phyloP scores from a whole-genome alignment of 2,797 vertebrate genomes.

The Bucorvus abyssinicus region DNA sequence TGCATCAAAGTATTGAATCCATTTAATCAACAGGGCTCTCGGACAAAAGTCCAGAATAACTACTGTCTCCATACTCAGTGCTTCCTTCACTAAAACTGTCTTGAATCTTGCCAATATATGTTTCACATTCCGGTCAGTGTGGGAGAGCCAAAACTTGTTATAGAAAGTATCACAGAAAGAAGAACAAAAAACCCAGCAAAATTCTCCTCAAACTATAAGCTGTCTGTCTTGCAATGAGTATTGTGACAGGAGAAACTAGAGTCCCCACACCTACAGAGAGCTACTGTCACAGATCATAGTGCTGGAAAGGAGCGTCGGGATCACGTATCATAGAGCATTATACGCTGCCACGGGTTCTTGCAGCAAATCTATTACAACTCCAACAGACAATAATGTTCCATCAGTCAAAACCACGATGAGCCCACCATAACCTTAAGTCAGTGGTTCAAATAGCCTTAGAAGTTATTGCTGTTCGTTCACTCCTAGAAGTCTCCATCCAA shows the following conservation, averaged over 20 bases:
- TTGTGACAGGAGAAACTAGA: background rate
- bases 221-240: background rate
- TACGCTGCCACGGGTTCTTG: background rate
- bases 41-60: background rate
- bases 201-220: background rate
- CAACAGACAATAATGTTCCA: background rate
- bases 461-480: background rate
- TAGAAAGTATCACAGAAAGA: background rate
- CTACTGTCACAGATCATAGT: background rate
- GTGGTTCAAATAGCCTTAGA: background rate
- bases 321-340: no score
- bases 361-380: background rate
- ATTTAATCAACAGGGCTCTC: background rate
- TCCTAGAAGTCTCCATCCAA: background rate
- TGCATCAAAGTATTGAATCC: background rate
- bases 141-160: background rate
- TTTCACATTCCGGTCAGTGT: background rate
- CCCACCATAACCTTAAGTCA: no score
- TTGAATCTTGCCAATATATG: background rate
- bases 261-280: background rate
- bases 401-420: background rate
- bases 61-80: background rate
- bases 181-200: background rate
- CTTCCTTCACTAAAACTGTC: background rate
- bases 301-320: background rate